Base-by-base conservation (phyloP, 2,797 vertebrate species). In the Aplochiton taeniatus region DNA sequence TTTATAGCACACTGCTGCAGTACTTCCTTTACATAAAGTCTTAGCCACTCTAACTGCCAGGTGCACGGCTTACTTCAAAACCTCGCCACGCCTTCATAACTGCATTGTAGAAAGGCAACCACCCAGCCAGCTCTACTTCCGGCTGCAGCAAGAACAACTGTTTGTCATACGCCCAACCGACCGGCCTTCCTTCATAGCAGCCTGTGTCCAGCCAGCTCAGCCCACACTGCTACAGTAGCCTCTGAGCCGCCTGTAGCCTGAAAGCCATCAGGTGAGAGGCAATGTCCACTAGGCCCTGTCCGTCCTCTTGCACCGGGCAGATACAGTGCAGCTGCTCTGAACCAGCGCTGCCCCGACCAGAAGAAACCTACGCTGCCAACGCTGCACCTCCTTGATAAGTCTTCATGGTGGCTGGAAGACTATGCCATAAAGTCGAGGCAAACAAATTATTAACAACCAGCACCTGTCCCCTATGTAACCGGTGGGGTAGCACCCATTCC, bases 401-500 rank as follows among this genome's bases (percentile, higher is more conserved):
- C 44, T n/a, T 7, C 14, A 16, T 42, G n/a, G n/a, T n/a, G n/a
- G n/a, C n/a, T n/a, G n/a, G n/a, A 8, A 62, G 13, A 13, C 16
- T 68, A n/a, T 62, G 44, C 52, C 46, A 68, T 11, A 57, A 17
- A 12, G 47, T 66, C 5, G 41, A 67, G 12, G 14, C 43, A 18
- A 69, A 46, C 4, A 61, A 41, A 6, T 49, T 44, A 58, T 18
- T 63, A 8, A 13, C 13, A 8, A 63, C 42, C 10, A 47, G 17
- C 46, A 51, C 31, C 14, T 11, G 31, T 18, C 31, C 14, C 45
- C n/a, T 51, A 42, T 53, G 46, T 11, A 46, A 53, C 12, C 65
- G 8, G 55, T 58, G 47, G 18, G 47, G 59, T 49, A 59, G 60
- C 55, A 67, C 45, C 65, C 47, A 58, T 53, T 58, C 63, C 43